Base-by-base conservation (phyloP, 2,888 invertebrate species). In the Drosophila falleni region DNA sequence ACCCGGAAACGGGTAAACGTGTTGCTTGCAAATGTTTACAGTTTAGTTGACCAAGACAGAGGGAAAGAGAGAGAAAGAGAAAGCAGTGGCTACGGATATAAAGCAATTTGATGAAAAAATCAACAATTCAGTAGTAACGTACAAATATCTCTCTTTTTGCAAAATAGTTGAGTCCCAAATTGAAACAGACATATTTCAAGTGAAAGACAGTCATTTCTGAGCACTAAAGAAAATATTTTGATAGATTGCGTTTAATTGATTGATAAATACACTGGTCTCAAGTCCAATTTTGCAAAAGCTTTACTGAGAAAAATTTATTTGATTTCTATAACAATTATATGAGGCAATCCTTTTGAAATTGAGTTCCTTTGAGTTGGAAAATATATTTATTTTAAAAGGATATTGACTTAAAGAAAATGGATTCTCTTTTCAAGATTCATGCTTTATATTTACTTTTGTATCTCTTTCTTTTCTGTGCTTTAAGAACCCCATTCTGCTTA, bases 51-150 rank as follows among this genome's bases (percentile, higher is more conserved):
- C 23, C 33, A 37, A 19, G 37, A 15, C 19, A 55, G 42, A 29
- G 37, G 13, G 16, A 55, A 33, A 33, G 4, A 13, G 13, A 5
- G 13, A 35, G 13, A 13, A 13, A 16, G 46, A 15, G 16, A 41
- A 19, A 29, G 62, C 42, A 54, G 31, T 31, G 35, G 56, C 44
- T 41, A n/a, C 13, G 44, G 55, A 26, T 35, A 56, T 41, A 64
- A 69, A 74, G 60, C 63, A 74, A 69, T 61, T 79, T 69, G 49
- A 54, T 74, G 60, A 33, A 15, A 46, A 68, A 74, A 69, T 58
- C 47, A 79, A 75, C 75, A 67, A 37, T 44, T 63, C 13, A 15
- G 15, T 13, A 39, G 23, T 31, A 13, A 15, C 13, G 26, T 19
- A 15, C 13, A 39, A 50, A 33, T 23, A 15, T 13, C 16, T 33